Base-by-base conservation (phyloP, 1,140 invertebrate species). In the Cydia pomonella region DNA sequence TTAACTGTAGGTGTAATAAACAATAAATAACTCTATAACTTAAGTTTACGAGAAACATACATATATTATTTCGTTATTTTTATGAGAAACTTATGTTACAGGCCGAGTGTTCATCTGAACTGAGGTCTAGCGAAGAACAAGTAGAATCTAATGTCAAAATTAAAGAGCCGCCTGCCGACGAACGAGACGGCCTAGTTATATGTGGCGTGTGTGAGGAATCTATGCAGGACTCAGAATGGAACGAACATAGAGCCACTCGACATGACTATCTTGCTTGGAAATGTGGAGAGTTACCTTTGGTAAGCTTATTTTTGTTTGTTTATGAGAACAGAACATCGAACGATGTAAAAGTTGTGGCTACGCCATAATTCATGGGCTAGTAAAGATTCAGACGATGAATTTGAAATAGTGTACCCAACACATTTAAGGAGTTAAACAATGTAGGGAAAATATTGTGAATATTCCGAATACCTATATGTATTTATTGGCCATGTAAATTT, bases 261-360 rank as follows among this genome's bases (percentile, higher is more conserved):
- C 89, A 91, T 59, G 81, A 86, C 63, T 89, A 91, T 78, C 71
- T 87, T 3, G 84, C 89, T 33, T 91, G 85, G 87, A 83, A 80
- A 74, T 76, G 81, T 12, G 84, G 82, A 33, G 80, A 83, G 6
- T 41, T 18, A 2, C 74, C 74, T 29, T 74, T 88, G 69, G 82
- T 84, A 84, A 75, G 79, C 74, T 21, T 25, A 0, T 25, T 25
- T 10, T 7, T 3, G 25, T 0, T 33, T 18, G n/a, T n/a, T 53
- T 53, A 9, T 53, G 13, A 12, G 13, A 44, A 50, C 16, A 16
- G 13, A 18, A 44, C 41, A 44, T 16, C 13, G 1, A 44, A n/a
- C n/a, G n/a, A n/a, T n/a, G n/a, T n/a, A n/a, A n/a, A 38, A 38
- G 33, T 38, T 1, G 33, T 10, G 9, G 33, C 33, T n/a, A n/a